Conservation (phyloP, 2,797 vertebrate genomes). For the Tympanoctomys barrerae region DNA sequence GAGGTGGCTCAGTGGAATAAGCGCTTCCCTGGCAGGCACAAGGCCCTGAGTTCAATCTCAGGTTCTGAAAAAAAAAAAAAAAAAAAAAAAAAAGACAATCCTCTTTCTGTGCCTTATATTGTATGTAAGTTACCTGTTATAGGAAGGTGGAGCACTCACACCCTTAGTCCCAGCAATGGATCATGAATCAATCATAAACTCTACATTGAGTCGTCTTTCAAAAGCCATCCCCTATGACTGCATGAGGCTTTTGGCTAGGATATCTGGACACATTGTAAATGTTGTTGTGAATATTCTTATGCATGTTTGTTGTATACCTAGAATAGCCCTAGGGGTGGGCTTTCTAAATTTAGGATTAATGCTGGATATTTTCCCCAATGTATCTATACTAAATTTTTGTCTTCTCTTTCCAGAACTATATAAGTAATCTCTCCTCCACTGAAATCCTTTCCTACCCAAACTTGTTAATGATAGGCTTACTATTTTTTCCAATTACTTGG, state of each 20-base stretch:
- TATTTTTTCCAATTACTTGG: conserved; percentile 1
- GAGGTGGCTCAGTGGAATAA: too few species aligned
- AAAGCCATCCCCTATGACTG: not conserved
- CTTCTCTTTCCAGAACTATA: not conserved
- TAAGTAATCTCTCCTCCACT: not conserved
- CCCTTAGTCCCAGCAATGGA: not conserved
- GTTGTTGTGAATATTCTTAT: not conserved
- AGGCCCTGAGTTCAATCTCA: too few species aligned
- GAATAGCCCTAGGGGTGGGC: not conserved
- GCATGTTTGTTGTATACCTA: not conserved
- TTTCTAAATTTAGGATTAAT: not conserved
- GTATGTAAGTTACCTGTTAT: not conserved
- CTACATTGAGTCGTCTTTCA: not conserved
- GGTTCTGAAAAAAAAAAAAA: too few species aligned
- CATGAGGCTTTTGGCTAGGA: not conserved
- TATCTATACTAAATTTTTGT: not conserved
- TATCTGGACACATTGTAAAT: not conserved
- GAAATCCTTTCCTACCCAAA: not conserved
- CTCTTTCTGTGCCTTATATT: not conserved
- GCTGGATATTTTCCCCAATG: not conserved
- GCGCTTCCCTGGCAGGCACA: too few species aligned
- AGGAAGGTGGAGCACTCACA: not conserved
- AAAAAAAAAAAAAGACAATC: too few species aligned
- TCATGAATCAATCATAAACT: not conserved
- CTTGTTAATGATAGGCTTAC: not conserved